phyloP scores from a whole-genome alignment of 1,140 invertebrate genomes.

The Dreissena polymorpha region DNA sequence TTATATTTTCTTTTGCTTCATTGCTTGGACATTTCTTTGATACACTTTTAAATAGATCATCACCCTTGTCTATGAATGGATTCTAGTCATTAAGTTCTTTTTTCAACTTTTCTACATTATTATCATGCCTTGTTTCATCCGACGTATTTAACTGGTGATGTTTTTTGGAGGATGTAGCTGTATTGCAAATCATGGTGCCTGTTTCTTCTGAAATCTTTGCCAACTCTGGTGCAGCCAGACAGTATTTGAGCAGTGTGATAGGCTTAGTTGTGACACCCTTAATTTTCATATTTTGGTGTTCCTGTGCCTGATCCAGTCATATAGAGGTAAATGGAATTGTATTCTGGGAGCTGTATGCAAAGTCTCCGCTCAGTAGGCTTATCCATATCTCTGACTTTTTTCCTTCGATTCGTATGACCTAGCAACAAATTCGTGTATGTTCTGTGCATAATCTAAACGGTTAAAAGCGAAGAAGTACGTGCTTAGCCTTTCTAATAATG shows the following conservation, averaged over 20 bases:
- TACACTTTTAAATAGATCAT: too few relatives aligned
- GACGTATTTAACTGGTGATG: slow-evolving; percentile 4
- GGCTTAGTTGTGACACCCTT: slow-evolving; percentile 24
- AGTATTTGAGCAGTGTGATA: slow-evolving; percentile 4
- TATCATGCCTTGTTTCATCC: slow-evolving; percentile 1
- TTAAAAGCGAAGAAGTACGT: slow-evolving; percentile 21
- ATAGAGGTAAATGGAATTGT: slow-evolving; percentile 3
- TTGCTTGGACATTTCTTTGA: too few relatives aligned
- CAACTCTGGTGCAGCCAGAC: slow-evolving; percentile 17
- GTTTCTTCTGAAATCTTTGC: slow-evolving; percentile 5
- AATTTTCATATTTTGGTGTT: slow-evolving; percentile 10
- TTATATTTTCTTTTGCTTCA: too few relatives aligned
- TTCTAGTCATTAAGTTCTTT: slow-evolving; percentile 14
- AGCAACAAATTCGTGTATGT: slow-evolving; percentile 3
- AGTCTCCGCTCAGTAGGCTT: neutral
- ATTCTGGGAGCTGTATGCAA: neutral
- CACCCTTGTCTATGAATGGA: too few relatives aligned
- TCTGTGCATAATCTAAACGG: too few relatives aligned
- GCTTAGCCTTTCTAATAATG: slow-evolving; percentile 2
- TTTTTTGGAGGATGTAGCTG: neutral
- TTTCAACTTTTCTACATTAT: slow-evolving; percentile 13
- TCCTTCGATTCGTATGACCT: slow-evolving; percentile 2
- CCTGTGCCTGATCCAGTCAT: slow-evolving; percentile 17
- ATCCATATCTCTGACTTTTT: slow-evolving; percentile 7
- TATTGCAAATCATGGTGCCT: neutral